A percentile compares a stretch with the other conserved stretches of the same genome.
These are phyloP conservation scores for Salmo trutta DNA, from an alignment of 2,797 vertebrate species.

Conservation along the genomic window DNA sequence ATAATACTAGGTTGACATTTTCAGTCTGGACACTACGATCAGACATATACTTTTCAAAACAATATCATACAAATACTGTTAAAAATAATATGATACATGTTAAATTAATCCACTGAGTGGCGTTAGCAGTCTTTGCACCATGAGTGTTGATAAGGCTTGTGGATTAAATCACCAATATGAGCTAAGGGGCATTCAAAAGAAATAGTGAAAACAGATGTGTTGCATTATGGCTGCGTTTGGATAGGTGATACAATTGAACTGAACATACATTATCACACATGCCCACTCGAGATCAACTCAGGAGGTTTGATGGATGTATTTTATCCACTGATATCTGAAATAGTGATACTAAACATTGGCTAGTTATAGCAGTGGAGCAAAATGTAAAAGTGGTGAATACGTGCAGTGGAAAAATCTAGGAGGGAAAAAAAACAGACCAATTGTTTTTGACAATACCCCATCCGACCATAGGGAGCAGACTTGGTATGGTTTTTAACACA, in stretches of 20 bases:
- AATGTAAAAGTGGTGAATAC: slow-evolving; percentile 45
- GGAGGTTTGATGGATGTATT: slow-evolving; percentile 22
- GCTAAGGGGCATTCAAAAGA: neutral
- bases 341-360: neutral
- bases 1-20: slow-evolving; percentile 52
- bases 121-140: slow-evolving; percentile 30
- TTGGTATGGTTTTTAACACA: neutral
- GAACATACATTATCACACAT: slow-evolving; percentile 36
- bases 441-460: neutral
- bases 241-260: slow-evolving; percentile 52
- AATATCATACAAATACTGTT: too few species aligned
- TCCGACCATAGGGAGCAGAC: neutral
- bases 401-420: slow-evolving; percentile 27
- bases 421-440: too few species aligned
- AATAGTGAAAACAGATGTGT: slow-evolving; percentile 29
- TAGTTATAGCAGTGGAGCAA: slow-evolving; percentile 33
- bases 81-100: too few species aligned
- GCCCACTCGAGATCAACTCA: slow-evolving; percentile 11
- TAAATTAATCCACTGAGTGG: slow-evolving; percentile 19
- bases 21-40: slow-evolving; percentile 26
- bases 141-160: slow-evolving; percentile 19
- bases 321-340: slow-evolving; percentile 34
- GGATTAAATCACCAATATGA: slow-evolving; percentile 33
- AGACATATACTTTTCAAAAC: neutral
- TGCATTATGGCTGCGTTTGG: slow-evolving; percentile 36